phyloP scores from a whole-genome alignment of 1,140 invertebrate species.

The Portunus trituberculatus region DNA sequence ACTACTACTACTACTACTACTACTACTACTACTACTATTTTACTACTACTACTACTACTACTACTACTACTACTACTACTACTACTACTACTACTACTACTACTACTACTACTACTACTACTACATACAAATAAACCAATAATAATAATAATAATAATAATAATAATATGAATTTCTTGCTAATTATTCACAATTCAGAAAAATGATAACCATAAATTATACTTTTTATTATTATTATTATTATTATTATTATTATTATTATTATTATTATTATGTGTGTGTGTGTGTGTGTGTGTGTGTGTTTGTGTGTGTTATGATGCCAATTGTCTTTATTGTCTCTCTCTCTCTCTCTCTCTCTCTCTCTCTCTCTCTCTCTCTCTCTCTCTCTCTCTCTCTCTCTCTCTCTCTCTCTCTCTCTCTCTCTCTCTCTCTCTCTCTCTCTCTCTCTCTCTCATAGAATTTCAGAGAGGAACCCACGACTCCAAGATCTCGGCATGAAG shows the following conservation, averaged over 20 bases:
- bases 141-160: too few species aligned
- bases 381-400: slow-evolving; percentile 37
- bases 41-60: not conserved
- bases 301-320: not conserved
- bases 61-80: slow-evolving; percentile 16
- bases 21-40: not conserved
- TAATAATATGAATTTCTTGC: too few species aligned
- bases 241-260: slow-evolving; percentile 14
- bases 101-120: not conserved
- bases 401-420: slow-evolving; percentile 48
- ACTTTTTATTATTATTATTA: too few species aligned
- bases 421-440: slow-evolving; percentile 36
- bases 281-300: too few species aligned
- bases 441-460: slow-evolving; percentile 21
- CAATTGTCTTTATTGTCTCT: not conserved
- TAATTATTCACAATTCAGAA: too few species aligned
- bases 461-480: not conserved
- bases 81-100: slow-evolving; percentile 26
- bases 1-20: slow-evolving; percentile 6
- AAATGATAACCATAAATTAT: too few species aligned
- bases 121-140: not conserved
- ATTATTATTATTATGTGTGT: not conserved
- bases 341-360: slow-evolving; percentile 38
- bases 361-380: slow-evolving; percentile 47
- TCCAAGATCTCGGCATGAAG: not conserved